phyloP scores from a whole-genome alignment of 2,888 invertebrate species.

The Gari tellinella region DNA sequence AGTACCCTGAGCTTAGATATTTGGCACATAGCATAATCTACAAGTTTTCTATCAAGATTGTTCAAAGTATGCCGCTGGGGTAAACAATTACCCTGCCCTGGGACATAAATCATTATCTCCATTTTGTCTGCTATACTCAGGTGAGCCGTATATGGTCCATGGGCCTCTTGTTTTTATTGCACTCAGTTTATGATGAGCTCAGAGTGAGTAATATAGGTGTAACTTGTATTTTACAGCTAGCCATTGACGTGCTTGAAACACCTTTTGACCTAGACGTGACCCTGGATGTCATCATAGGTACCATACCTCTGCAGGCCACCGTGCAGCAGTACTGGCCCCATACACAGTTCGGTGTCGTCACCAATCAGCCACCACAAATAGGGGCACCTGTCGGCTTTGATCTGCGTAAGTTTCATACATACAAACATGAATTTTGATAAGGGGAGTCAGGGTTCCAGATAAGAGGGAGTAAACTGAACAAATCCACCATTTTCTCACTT shows the following conservation, averaged over 20 bases:
- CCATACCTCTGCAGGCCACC: constrained; percentile 49
- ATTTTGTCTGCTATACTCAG: too few species aligned
- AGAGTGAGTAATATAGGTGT: not conserved
- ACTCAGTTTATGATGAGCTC: not conserved
- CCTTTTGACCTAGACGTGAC: constrained; percentile 54
- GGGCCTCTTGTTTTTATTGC: not conserved
- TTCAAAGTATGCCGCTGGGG: too few species aligned
- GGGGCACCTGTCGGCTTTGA: constrained; percentile 31
- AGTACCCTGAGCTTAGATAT: too few species aligned
- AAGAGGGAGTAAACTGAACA: too few species aligned
- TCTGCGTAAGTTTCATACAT: constrained; percentile 32
- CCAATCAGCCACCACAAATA: constrained; percentile 38
- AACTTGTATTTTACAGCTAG: constrained; percentile 41
- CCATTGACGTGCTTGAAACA: constrained; percentile 55
- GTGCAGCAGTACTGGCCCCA: constrained; percentile 44
- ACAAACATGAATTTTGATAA: too few species aligned
- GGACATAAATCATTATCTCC: too few species aligned
- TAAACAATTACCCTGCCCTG: too few species aligned
- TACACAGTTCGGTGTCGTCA: constrained; percentile 33
- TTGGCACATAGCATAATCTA: too few species aligned
- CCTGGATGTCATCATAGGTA: constrained; percentile 44
- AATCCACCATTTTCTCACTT: too few species aligned
- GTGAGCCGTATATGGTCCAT: not conserved
- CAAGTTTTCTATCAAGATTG: too few species aligned
- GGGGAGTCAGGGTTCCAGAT: too few species aligned